Base-by-base conservation (phyloP, 2,888 invertebrate species). In the Drosophila hamatofila region DNA sequence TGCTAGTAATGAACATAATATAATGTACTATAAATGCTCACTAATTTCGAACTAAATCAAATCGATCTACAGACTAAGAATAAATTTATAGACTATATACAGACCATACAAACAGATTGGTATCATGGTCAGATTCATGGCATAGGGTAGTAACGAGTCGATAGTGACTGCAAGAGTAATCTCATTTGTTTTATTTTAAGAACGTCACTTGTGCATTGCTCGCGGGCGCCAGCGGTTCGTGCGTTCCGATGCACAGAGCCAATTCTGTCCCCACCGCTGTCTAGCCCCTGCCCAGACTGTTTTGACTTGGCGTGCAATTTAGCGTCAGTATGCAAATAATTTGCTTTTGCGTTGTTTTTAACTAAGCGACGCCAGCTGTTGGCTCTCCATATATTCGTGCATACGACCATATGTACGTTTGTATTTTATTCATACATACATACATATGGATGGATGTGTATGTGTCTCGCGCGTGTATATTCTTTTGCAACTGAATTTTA, bases 181-280 rank as follows among this genome's bases (percentile, higher is more conserved):
- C 21, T 35, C 41, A 39, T 37, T 64, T 58, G 57, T 56, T 81
- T 84, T 79, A 83, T 88, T 88, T 88, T 71, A 86, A 78, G 78
- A 86, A 80, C 77, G 80, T 80, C 76, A 78, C 72, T 79, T 84
- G 75, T 77, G 70, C 79, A 73, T 72, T 76, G 67, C 75, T 70
- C 66, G 73, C 67, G 77, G 90, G 86, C 90, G 90, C 90, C 90
- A 87, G 86, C 65, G 77, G 72, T 73, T 81, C 71, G 78, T 78
- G 80, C 77, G 78, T 73, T 68, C 68, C 72, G 64, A 70, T 69
- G 64, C 70, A 72, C 57, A 73, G 52, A 52, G 64, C 66, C 46
- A 46, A 18, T 58, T 46, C 75, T 39, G 42, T 42, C 74, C 74
- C 77, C 77, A 70, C 83, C 64, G 56, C 69, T 80, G 83, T 83